These are phyloP conservation scores for Meriones psammophilus DNA, from an alignment of 2,797 vertebrate species.

Conservation along the genomic window DNA sequence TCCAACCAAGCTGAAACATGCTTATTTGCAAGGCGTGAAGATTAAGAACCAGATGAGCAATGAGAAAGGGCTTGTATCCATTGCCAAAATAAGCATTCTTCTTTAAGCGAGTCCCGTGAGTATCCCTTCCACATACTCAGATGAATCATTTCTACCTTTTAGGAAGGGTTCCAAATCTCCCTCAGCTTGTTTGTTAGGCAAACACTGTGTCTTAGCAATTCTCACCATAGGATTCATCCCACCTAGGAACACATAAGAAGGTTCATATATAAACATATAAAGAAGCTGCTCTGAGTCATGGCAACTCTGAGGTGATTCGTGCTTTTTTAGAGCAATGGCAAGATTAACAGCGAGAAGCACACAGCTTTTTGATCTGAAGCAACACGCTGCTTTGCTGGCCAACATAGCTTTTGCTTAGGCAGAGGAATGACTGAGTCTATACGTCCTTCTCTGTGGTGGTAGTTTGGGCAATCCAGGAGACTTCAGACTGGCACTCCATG, in stretches of 20 bases:
- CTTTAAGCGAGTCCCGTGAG: neutral
- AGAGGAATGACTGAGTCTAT: neutral
- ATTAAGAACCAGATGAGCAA: constrained; percentile 54
- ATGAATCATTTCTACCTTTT: neutral
- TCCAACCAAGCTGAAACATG: constrained; percentile 37
- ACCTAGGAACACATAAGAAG: neutral
- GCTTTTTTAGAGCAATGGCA: neutral
- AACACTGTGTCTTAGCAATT: constrained; percentile 60
- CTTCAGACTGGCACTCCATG: neutral
- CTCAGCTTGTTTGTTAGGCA: constrained; percentile 34
- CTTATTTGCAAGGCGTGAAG: constrained; percentile 51
- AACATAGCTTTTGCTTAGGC: neutral
- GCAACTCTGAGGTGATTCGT: neutral
- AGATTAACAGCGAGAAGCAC: neutral
- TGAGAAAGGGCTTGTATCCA: neutral
- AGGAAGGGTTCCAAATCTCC: constrained; percentile 48
- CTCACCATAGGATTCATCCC: neutral
- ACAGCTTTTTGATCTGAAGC: neutral
- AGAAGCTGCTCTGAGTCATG: neutral
- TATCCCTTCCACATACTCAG: neutral
- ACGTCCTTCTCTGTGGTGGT: neutral
- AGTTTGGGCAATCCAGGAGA: neutral
- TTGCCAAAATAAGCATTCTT: constrained; percentile 62
- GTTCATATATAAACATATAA: neutral
- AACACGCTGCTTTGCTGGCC: neutral